These are phyloP conservation scores for Diaperis boleti DNA, from an alignment of 2,888 invertebrate species.

Conservation along the genomic window DNA sequence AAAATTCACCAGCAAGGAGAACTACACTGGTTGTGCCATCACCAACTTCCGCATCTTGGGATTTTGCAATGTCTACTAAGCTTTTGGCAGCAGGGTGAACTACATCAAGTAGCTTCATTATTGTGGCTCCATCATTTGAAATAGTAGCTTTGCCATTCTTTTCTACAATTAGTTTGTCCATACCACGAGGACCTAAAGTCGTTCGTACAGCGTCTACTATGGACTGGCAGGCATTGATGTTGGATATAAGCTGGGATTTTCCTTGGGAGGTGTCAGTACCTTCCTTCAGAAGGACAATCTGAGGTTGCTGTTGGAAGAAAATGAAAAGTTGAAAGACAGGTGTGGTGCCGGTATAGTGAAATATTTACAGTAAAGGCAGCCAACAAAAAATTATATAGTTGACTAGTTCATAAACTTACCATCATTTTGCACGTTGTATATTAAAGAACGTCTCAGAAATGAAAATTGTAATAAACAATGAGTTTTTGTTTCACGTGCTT, in stretches of 20 bases:
- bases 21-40: slow-evolving; percentile 99
- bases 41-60: slow-evolving; percentile 99
- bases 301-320: slow-evolving; percentile 84
- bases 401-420: slow-evolving; percentile 34
- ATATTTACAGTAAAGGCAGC: not conserved
- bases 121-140: slow-evolving; percentile 99
- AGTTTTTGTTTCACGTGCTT: slow-evolving; percentile 25
- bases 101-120: slow-evolving; percentile 97
- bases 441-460: no score
- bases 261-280: slow-evolving; percentile 98
- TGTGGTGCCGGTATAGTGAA: slow-evolving; percentile 33
- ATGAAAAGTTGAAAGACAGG: slow-evolving; percentile 36
- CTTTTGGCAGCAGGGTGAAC: slow-evolving; percentile 99
- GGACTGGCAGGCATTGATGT: slow-evolving; percentile 96
- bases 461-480: not conserved
- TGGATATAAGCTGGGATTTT: slow-evolving; percentile 94
- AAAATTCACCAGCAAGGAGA: slow-evolving; percentile 92
- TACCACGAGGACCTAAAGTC: slow-evolving; percentile 97
- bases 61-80: slow-evolving; percentile 98
- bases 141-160: slow-evolving; percentile 92
- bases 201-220: slow-evolving; percentile 97
- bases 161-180: slow-evolving; percentile 99
- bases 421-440: slow-evolving; percentile 46
- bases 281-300: slow-evolving; percentile 96
- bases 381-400: not conserved